Evolutionary conservation across 2,888 invertebrate genomes (phyloP).

Genomic region (Drosophila gaucha): DNA sequence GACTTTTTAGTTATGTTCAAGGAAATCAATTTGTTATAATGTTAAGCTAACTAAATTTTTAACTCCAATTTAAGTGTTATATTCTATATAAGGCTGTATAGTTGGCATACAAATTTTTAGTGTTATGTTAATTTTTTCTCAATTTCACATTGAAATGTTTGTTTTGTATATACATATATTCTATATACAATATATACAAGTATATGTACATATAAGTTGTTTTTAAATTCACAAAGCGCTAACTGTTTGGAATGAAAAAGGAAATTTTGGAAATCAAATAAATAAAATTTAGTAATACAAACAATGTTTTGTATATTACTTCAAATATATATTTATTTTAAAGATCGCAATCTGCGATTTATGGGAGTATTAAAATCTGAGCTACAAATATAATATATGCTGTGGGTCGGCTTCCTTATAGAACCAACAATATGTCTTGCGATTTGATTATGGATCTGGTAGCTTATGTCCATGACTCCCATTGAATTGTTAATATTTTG

Average conservation of each 20-base stretch:
- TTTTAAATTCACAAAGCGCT: not conserved
- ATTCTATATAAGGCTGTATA: slow-evolving; percentile 11
- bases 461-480: no score
- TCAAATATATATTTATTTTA: not conserved
- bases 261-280: not conserved
- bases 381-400: no score
- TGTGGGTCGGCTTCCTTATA: no score
- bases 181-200: no score
- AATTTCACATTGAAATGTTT: not conserved
- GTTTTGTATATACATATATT: not conserved
- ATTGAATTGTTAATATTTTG: no score
- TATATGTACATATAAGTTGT: not conserved
- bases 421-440: no score
- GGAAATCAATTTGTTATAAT: slow-evolving; percentile 9
- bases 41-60: not conserved
- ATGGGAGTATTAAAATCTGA: no score
- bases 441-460: no score
- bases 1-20: not conserved
- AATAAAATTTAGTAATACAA: not conserved
- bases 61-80: not conserved
- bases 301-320: no score
- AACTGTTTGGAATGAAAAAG: not conserved
- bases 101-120: slow-evolving; percentile 8
- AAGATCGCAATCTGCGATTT: no score
- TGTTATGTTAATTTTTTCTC: slow-evolving; percentile 14